A percentile compares a stretch with the other conserved stretches of the same genome.
These are phyloP conservation scores for Lamproptera curius DNA, from an alignment of 2,888 invertebrate genomes.

Conservation along the genomic window DNA sequence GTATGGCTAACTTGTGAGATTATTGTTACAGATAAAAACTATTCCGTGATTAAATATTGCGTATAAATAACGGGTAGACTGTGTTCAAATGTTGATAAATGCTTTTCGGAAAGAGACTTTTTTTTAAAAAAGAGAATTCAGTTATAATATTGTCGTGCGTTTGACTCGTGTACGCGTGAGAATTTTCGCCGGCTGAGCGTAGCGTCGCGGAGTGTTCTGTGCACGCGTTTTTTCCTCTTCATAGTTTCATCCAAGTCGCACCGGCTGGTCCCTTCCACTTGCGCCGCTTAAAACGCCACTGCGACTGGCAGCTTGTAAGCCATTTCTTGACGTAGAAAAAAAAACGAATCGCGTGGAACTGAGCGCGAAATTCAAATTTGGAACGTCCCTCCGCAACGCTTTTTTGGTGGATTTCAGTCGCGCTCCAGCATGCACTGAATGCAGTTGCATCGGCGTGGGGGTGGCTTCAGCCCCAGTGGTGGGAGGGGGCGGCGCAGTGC, in stretches of 20 bases:
- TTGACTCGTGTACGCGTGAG: constrained; percentile 42
- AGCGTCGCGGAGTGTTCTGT: constrained; percentile 22
- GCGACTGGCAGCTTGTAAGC: constrained; percentile 9
- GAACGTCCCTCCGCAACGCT: constrained; percentile 33
- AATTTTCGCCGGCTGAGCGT: constrained; percentile 39
- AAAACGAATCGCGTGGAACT: constrained; percentile 18
- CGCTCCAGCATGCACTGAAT: constrained; percentile 70
- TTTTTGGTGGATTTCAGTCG: constrained; percentile 47
- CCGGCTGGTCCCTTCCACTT: constrained; percentile 32
- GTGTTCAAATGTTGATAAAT: constrained; percentile 41
- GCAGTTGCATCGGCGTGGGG: constrained; percentile 60
- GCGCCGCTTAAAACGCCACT: constrained; percentile 26
- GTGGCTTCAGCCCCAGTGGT: constrained; percentile 45
- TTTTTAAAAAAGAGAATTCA: too few relatives aligned
- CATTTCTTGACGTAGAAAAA: constrained; percentile 25
- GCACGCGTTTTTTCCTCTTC: constrained; percentile 70
- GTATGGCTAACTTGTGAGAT: constrained; percentile 49
- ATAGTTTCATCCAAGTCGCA: constrained; percentile 55
- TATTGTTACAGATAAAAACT: constrained; percentile 46
- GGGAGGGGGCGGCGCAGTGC: constrained; percentile 49
- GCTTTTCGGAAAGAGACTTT: constrained; percentile 37
- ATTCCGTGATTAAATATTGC: constrained; percentile 64
- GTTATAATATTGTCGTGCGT: constrained; percentile 53
- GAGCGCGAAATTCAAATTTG: constrained; percentile 27
- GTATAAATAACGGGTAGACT: constrained; percentile 54